These are phyloP conservation scores for Albula goreensis DNA, from an alignment of 2,113 vertebrate genomes.

Conservation along the genomic window DNA sequence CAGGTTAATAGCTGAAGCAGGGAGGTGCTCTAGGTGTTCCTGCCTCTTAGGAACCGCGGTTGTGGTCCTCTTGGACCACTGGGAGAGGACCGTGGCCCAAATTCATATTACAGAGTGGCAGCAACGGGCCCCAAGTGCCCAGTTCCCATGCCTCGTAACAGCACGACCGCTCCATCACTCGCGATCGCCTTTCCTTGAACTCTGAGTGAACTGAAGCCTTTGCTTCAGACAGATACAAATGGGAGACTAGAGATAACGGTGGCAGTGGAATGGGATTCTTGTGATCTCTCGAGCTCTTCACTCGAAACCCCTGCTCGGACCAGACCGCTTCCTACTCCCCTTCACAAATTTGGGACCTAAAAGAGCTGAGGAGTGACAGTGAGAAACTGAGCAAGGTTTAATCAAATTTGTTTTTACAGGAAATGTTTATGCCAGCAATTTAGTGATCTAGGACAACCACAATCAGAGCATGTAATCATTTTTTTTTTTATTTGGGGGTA, in stretches of 20 bases:
- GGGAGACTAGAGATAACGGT: background rate
- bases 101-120: background rate
- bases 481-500: too few relatives aligned
- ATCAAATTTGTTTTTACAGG: background rate
- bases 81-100: background rate
- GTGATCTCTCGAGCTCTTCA: background rate
- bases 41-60: background rate
- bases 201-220: slow-evolving; percentile 14
- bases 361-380: background rate
- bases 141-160: background rate
- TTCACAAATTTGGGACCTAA: background rate
- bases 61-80: background rate
- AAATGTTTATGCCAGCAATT: background rate
- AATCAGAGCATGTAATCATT: background rate
- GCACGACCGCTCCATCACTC: background rate
- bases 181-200: background rate
- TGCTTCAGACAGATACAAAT: background rate
- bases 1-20: background rate
- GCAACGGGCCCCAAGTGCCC: background rate
- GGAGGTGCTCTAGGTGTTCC: background rate
- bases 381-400: too few relatives aligned
- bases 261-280: background rate
- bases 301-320: background rate
- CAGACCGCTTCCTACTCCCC: background rate
- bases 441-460: background rate